Evolutionary conservation across 2,113 vertebrate genomes (phyloP).

Genomic region (human): GRCh38 chr13:54388001-54388500

Average conservation of each 20-base stretch:
- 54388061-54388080: background rate
- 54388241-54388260: background rate
- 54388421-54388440: background rate
- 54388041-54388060: background rate
- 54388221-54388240: background rate
- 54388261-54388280: background rate
- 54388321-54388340: background rate
- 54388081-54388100: background rate
- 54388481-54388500: background rate
- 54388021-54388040: background rate
- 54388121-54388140: background rate
- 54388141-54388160: background rate
- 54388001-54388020: background rate
- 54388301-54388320: background rate
- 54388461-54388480: background rate
- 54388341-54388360: background rate
- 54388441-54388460: background rate
- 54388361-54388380: accelerated
- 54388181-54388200: background rate
- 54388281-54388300: background rate
- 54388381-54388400: background rate
- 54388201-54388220: background rate
- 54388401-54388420: background rate
- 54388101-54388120: background rate
- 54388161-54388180: background rate